Percentiles rank a stretch among this genome's conserved stretches.
phyloP scores from a whole-genome alignment of 2,797 vertebrate genomes.

The Syngnathus rostellatus region DNA sequence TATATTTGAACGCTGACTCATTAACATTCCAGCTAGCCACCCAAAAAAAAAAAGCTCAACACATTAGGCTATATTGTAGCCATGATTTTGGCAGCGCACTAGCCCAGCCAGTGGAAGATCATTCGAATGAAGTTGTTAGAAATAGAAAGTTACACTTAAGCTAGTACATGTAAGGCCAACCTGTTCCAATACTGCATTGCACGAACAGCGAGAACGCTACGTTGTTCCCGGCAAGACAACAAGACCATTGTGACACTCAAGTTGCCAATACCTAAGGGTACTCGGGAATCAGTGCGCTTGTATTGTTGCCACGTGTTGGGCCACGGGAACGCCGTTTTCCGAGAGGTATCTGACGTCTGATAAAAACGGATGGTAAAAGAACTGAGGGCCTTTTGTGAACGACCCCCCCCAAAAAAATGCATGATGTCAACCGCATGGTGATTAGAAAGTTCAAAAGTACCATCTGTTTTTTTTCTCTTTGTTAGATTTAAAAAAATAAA shows the following conservation, averaged over 20 bases:
- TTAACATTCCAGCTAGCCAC: constrained; percentile 17
- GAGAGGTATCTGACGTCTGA: not conserved
- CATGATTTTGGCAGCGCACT: not conserved
- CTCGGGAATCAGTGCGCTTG: not conserved
- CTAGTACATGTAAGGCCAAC: not conserved
- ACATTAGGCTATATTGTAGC: constrained; percentile 14
- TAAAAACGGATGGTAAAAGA: not conserved
- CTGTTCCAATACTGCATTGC: not conserved
- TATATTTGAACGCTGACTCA: constrained; percentile 22
- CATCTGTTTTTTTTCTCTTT: not conserved
- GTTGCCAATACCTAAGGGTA: not conserved
- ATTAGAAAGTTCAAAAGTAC: not conserved
- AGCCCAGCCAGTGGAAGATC: not conserved
- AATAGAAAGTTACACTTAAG: not conserved
- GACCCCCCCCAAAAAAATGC: not conserved
- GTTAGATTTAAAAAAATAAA: too few species aligned
- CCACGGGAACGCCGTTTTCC: not conserved
- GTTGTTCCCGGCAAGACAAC: not conserved
- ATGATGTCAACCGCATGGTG: not conserved
- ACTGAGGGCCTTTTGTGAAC: constrained; percentile 2
- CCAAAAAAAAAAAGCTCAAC: constrained; percentile 15
- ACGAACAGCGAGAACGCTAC: not conserved
- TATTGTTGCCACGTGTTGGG: constrained; percentile 1
- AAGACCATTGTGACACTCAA: not conserved
- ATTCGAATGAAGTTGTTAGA: not conserved